A percentile compares a stretch with the other conserved stretches of the same genome.
Conservation (phyloP, 2,113 vertebrate species). For the Bettongia penicillata region DNA sequence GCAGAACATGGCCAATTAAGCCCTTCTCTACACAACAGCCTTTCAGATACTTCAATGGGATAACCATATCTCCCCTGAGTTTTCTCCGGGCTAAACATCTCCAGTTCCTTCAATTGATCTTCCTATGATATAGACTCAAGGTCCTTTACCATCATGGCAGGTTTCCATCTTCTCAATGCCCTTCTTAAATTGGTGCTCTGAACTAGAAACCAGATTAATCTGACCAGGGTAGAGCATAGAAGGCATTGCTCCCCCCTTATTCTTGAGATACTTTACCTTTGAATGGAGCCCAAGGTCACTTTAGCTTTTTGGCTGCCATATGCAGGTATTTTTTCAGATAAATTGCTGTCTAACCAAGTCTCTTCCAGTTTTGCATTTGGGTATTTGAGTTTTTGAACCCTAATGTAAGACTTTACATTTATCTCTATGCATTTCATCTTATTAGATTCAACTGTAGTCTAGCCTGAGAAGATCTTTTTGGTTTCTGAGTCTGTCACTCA, state of each 20-base stretch:
- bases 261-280: not conserved
- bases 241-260: not conserved
- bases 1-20: not conserved
- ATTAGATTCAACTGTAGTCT: not conserved
- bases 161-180: not conserved
- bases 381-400: not conserved
- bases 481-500: not conserved
- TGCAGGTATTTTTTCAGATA: not conserved
- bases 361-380: not conserved
- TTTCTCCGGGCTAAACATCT: not conserved
- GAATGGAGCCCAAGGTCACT: too few relatives aligned
- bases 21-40: not conserved
- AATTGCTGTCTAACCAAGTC: not conserved
- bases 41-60: not conserved
- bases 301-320: not conserved
- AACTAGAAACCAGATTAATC: not conserved
- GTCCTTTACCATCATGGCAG: not conserved
- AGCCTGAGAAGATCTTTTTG: not conserved
- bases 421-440: not conserved
- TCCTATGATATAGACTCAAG: not conserved
- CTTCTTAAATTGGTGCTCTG: not conserved
- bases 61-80: not conserved
- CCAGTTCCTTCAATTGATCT: not conserved
- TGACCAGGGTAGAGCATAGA: not conserved
- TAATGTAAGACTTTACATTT: not conserved